Evolutionary conservation across 2,797 vertebrate genomes (phyloP), one percentile per base, ranked within the genome.

Genomic region (Apogon hyalosoma): DNA sequence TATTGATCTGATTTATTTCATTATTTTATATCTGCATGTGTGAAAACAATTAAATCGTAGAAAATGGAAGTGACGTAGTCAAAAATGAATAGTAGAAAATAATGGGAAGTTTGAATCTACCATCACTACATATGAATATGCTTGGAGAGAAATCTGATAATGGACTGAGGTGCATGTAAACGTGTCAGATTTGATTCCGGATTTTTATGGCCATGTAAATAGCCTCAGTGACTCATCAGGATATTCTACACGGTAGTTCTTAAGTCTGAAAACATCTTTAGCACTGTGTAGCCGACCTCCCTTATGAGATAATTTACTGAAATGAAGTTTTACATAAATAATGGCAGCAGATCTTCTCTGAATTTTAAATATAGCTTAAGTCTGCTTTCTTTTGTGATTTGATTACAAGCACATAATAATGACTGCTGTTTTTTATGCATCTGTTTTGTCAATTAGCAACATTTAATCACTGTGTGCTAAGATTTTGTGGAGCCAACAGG

Each of bases 371-470:
- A 1, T 9, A 52, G 46, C 21, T 39, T 51, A 63, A 55, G 15
- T 33, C 48, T 33, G 7, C 7, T 33, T 33, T 33, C 31, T 8
- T 33, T 8, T 36, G 43, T 57, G 46, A 70, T n/a, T 76, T 74
- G 36, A 80, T 83, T 65, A 62, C 42, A 40, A 42, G 59, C 46
- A 48, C 40, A 61, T 19, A 63, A 24, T 24, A 24, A 71, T 73
- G 41, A 39, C 56, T 42, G 54, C 59, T 76, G 59, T 65, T 63
- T 78, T 61, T 61, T 48, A 58, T 41, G 59, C 38, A 59, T 71
- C 46, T 75, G 74, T 77, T 74, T 71, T 66, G 62, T 63, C 71
- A 74, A 79, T 73, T 67, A 65, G 73, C 16, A 7, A 64, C 51
- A 79, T 82, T 75, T 54, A 77, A 56, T 69, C 70, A 59, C 51